Base-by-base conservation (phyloP, 35 echinoderm and acorn worm species). In the Apostichopus parvimensis region DNA sequence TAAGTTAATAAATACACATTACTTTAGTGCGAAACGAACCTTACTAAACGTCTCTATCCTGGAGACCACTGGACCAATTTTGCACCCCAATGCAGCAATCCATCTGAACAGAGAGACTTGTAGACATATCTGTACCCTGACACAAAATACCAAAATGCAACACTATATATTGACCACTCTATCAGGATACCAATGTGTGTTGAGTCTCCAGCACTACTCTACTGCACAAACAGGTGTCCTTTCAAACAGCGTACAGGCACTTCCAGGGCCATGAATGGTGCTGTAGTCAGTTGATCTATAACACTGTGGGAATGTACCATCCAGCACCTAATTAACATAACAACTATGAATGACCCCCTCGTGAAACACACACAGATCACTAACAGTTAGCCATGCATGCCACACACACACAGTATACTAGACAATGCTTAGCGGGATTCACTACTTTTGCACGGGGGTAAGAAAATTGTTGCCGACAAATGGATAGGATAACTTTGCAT, bases 311-410 rank as follows among this genome's bases (percentile, higher is more conserved):
- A 88, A 88, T 88, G 86, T 88, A 21, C 72, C 86, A 88, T 28
- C 64, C 86, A 66, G 64, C 45, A 88, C 62, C 86, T 88, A 88
- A 88, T 88, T 88, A 88, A 88, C 86, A 88, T 88, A 88, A 88
- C 86, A 88, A 73, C 86, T 84, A 84, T 84, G 81, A 84, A 84
- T 84, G 81, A 84, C 81, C 81, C 78, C 81, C 81, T 84, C 57
- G 81, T 84, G 81, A 57, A 84, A 60, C 57, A 22, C 57, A 84
- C 81, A 84, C 54, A 60, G 55, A 84, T 25, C 17, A 58, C 53
- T 56, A n/a, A 8, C 81, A 58, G 81, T 58, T 20, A 58, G 54
- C 54, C 81, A 84, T 84, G 71, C 71, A 75, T 75, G 71, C 71
- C 71, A 75, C 71, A 75, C 71, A 18, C 71, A 15, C 70, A 75